Evolutionary conservation across 2,888 invertebrate species (phyloP).

Genomic region (Agriopis marginaria): DNA sequence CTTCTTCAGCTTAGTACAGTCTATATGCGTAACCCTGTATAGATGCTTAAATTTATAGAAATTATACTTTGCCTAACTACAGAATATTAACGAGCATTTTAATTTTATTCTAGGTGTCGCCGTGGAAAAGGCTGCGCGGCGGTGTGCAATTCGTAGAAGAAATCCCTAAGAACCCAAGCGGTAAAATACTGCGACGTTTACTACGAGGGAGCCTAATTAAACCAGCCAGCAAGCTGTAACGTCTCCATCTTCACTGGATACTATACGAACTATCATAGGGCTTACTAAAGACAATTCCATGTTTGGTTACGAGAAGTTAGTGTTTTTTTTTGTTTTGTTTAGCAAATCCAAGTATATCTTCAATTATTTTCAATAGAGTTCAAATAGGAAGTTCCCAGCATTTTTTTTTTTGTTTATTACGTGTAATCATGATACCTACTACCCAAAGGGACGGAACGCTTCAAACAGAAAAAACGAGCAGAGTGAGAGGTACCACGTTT

Average conservation of each 20-base stretch:
- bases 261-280: conserved; percentile 31
- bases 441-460: too few relatives aligned
- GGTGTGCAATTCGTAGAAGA: conserved; percentile 88
- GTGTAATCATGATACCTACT: too few relatives aligned
- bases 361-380: too few relatives aligned
- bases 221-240: conserved; percentile 53
- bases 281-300: conserved; percentile 23
- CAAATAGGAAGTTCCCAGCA: too few relatives aligned
- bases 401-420: too few relatives aligned
- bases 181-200: conserved; percentile 89
- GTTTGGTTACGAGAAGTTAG: conserved; percentile 8
- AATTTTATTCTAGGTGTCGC: conserved; percentile 70
- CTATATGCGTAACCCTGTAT: too few relatives aligned
- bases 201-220: conserved; percentile 61
- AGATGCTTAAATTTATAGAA: not conserved
- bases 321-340: not conserved
- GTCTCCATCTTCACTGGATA: conserved; percentile 27
- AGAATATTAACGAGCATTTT: conserved; percentile 27
- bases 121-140: conserved; percentile 89
- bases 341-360: too few relatives aligned
- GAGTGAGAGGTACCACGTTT: too few relatives aligned
- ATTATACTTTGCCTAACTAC: not conserved
- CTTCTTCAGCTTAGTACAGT: too few relatives aligned
- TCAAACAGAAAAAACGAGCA: too few relatives aligned
- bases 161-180: conserved; percentile 90